Evolutionary conservation across 2,888 invertebrate species (phyloP), one percentile per base, ranked within the genome.

Genomic region (Aphodius granarius): DNA sequence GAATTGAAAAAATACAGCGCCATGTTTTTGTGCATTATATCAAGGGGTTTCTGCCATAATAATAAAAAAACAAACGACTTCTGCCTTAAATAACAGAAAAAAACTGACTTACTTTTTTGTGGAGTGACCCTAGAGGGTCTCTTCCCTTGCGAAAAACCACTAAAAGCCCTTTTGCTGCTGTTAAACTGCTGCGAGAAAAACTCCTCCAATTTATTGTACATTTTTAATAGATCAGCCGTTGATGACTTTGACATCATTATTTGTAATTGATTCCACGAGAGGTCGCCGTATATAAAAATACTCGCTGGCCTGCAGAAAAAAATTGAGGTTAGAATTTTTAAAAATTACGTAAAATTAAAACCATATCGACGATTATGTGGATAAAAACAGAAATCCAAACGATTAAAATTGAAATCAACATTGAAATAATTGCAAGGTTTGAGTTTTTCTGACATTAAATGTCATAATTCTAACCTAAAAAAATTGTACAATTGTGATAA

Each of bases 181-280:
- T 97, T 97, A 86, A 98, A 97, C 89, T 99, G 98, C 86, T 98
- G 98, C 78, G 96, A 94, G 88, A 99, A 98, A 89, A 99, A 99
- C 88, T 98, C 97, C 83, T 97, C 97, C 62, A 99, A 90, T 85
- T 98, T 98, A 79, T 95, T 94, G 86, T 95, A 97, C 95, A 99
- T 98, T 89, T 98, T 99, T 71, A 98, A 89, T 77, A 99, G 89
- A 89, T 99, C 99, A 0, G 97, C 97, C 0, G 98, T 98, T 0
- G 99, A 99, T 71, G 97, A 97, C 86, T 97, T 95, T 4, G 96
- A 97, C 85, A 99, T 98, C 91, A 99, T 94, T 82, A 99, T 91
- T 89, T 99, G 98, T 66, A 99, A 90, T 85, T 96, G 98, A 85
- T 97, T 97, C 99, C 99, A 99, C 78, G 93, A 92, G 73, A 98